Conservation (phyloP, 2,113 vertebrate species). For the Elaphurus davidianus region DNA sequence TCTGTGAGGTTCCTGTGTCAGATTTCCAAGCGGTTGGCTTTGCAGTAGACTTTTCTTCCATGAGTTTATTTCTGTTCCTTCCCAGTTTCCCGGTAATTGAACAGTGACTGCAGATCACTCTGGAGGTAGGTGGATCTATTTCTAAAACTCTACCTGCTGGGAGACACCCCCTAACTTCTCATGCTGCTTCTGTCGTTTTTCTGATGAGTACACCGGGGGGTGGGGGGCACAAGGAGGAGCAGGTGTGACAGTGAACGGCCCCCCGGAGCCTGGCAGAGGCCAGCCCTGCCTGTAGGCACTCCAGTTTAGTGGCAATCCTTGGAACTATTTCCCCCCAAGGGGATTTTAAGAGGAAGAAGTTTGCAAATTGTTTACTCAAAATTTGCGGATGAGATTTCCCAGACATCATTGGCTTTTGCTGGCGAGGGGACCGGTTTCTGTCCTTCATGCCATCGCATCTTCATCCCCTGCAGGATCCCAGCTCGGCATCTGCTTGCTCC, state of each 20-base stretch:
- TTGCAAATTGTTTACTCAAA: not conserved
- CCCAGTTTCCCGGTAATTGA: not conserved
- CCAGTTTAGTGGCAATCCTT: not conserved
- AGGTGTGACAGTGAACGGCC: not conserved
- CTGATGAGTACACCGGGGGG: not conserved
- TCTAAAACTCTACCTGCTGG: conserved; percentile 42
- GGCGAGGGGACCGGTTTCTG: not conserved
- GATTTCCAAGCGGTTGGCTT: not conserved
- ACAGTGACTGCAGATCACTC: not conserved
- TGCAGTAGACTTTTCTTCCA: not conserved
- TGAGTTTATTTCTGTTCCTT: conserved; percentile 6
- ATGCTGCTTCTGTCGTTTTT: not conserved
- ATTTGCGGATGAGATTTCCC: not conserved
- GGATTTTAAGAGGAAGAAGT: not conserved
- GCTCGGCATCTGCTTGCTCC: not conserved
- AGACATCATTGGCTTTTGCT: not conserved
- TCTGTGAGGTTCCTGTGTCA: not conserved
- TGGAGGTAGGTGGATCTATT: conserved; percentile 52
- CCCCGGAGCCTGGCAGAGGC: not conserved
- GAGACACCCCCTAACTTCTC: not conserved
- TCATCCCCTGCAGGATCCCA: too few relatives aligned
- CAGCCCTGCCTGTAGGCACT: not conserved
- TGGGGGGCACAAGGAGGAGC: not conserved
- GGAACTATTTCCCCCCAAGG: not conserved
- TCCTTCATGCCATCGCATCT: not conserved